These are phyloP conservation scores for Melanostigma gelatinosum DNA, from an alignment of 2,113 vertebrate species.

Conservation along the genomic window DNA sequence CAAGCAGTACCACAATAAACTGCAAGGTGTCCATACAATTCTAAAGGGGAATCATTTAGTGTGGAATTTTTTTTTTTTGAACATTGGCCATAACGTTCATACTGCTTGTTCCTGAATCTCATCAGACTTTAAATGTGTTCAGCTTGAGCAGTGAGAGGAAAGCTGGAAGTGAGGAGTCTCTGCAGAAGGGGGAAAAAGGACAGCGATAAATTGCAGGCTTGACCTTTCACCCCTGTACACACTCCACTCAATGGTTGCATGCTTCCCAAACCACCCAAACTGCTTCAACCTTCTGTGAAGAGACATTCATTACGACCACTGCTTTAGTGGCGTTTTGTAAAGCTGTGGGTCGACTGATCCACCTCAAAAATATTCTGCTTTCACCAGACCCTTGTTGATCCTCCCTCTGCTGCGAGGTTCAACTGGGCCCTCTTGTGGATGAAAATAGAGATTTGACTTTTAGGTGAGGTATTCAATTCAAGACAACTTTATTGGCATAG, in stretches of 20 bases:
- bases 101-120: background rate
- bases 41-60: background rate
- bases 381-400: background rate
- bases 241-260: background rate
- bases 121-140: background rate
- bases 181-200: background rate
- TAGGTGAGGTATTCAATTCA: background rate
- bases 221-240: constrained; percentile 36
- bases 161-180: background rate
- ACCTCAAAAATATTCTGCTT: background rate
- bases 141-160: background rate
- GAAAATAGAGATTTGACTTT: constrained; percentile 4
- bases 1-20: background rate
- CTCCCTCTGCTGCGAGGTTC: background rate
- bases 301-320: background rate
- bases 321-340: background rate
- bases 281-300: background rate
- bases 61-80: background rate
- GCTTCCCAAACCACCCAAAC: background rate
- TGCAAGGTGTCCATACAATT: background rate
- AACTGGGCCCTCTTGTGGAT: constrained; percentile 51
- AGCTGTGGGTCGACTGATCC: background rate
- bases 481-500: background rate
- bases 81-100: background rate
- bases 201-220: constrained; percentile 20